These are phyloP conservation scores for Campylomormyrus numenius DNA, from an alignment of 2,113 vertebrate genomes.

Conservation along the genomic window DNA sequence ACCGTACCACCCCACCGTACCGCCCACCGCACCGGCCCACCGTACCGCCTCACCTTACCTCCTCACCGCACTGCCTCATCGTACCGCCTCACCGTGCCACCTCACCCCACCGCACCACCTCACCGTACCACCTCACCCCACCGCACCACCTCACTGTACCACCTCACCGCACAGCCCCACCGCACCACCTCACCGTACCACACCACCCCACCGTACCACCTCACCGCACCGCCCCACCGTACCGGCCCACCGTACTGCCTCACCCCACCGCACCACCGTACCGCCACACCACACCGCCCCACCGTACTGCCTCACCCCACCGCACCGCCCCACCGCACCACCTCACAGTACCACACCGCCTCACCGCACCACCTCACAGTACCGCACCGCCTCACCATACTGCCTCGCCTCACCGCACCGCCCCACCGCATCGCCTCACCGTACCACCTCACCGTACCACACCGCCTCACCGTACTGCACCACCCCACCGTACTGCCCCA, in stretches of 20 bases:
- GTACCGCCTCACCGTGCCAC: too few relatives aligned
- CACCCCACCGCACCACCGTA: accelerated
- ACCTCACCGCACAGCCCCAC: accelerated
- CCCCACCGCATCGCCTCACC: too few relatives aligned
- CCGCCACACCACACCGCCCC: not conserved
- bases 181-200: accelerated
- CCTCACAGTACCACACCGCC: too few relatives aligned
- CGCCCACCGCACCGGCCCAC: not conserved
- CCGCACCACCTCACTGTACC: too few relatives aligned
- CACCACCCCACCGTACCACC: not conserved
- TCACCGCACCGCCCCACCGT: too few relatives aligned
- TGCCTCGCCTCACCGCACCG: accelerated
- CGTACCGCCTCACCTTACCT: too few relatives aligned
- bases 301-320: accelerated
- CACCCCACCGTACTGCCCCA: accelerated
- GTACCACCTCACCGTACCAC: too few relatives aligned
- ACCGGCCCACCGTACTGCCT: accelerated
- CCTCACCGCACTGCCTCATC: not conserved
- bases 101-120: too few relatives aligned
- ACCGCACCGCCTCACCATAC: not conserved
- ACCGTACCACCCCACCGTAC: too few relatives aligned
- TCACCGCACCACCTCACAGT: accelerated
- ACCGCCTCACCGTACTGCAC: not conserved
- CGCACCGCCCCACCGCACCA: accelerated
- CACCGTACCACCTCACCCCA: too few relatives aligned